Evolutionary conservation across 2,888 invertebrate species (phyloP), one percentile per base, ranked within the genome.

Genomic region (Polietes domitor): DNA sequence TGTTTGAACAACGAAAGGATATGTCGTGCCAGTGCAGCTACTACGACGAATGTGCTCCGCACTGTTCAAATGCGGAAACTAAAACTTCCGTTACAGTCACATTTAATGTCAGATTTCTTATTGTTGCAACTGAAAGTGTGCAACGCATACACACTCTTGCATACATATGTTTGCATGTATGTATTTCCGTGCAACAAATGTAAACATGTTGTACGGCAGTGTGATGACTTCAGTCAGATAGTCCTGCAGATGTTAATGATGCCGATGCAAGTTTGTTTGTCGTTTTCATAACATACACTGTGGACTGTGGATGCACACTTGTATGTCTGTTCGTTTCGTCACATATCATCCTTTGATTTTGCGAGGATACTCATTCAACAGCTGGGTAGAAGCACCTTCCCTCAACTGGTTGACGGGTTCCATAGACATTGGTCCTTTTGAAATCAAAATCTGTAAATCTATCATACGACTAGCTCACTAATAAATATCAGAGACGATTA

Each of bases 71-170:
- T 43, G 21, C 68, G 58, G 37, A 77, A 73, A 73, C 47, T 73
- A 32, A 37, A 68, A 73, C 68, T 79, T 79, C 82, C 79, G 73
- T 68, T 70, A 73, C 82, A 82, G 78, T 82, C 78, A 72, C 65
- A 78, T 72, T 79, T 50, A 76, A 76, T 77, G 58, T 74, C 77
- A 76, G 50, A 70, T 73, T 70, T 58, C 37, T 73, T 82, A 50
- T 43, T 76, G 63, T n/a, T 77, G 65, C 47, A 50, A 71, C 47
- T 53, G 10, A 58, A 73, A 73, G 65, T 68, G 63, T 75, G 15
- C 32, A 37, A 12, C 12, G 43, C 50, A 75, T 43, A 75, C 55
- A 2, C 10, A 26, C 55, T 55, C 21, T 15, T 28, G 19, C 24
- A 63, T 1, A 17, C 6, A 19, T n/a, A 32, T 5, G 32, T 32